Percentiles rank a stretch among this genome's conserved stretches.
phyloP scores from a whole-genome alignment of 92 coral and sea anemone genomes.

The Phenganax subtilis region DNA sequence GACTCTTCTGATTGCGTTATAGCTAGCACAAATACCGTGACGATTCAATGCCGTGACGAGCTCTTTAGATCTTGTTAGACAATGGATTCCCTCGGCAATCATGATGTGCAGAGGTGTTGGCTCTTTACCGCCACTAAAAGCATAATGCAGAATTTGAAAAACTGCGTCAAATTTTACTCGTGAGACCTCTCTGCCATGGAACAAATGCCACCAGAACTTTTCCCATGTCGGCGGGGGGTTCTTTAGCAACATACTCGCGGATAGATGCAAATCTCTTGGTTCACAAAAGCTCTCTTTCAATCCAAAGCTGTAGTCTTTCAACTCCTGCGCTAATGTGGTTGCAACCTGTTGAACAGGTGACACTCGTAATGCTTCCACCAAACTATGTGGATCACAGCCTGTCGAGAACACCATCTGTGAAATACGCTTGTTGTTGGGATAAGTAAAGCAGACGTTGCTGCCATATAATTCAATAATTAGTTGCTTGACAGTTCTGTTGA shows the following conservation, averaged over 20 bases:
- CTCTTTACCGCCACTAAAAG: slow-evolving; percentile 1
- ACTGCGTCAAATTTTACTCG: too few species aligned
- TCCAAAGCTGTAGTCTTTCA: slow-evolving; percentile 4
- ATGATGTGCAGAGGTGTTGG: neutral
- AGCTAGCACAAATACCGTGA: too few species aligned
- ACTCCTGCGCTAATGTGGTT: neutral
- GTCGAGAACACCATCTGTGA: slow-evolving; percentile 10
- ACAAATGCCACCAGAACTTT: neutral
- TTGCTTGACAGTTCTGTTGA: neutral
- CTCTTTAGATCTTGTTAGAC: too few species aligned
- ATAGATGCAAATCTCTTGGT: neutral
- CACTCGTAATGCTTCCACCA: neutral
- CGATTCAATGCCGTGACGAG: too few species aligned
- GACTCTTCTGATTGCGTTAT: too few species aligned
- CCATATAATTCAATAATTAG: too few species aligned
- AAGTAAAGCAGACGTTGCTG: slow-evolving; percentile 8
- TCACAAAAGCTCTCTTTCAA: slow-evolving; percentile 1
- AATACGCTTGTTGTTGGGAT: neutral
- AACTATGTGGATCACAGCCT: neutral
- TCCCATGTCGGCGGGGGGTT: too few species aligned
- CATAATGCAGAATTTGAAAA: neutral
- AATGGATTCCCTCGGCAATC: too few species aligned
- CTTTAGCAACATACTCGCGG: neutral
- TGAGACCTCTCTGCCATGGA: too few species aligned
- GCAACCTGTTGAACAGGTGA: slow-evolving; percentile 6